Evolutionary conservation across 92 coral and sea anemone genomes (phyloP), one percentile per base, ranked within the genome.

Genomic region (Porites rus): DNA sequence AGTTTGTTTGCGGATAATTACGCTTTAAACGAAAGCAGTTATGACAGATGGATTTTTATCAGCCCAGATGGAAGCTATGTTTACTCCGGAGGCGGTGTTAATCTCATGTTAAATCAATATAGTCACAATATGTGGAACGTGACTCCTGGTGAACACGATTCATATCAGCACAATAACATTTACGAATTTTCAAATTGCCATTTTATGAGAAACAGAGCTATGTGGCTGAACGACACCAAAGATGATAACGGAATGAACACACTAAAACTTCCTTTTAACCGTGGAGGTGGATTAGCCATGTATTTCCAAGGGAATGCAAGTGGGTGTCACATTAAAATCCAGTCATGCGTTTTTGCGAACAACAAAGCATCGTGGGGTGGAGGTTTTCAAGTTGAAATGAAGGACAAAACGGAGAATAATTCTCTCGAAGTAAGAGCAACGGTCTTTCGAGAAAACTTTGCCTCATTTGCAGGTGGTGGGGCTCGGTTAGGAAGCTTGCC

Each of bases 311-410:
- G 96, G 80, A 94, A 95, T 69, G 94, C 96, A 25, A 83, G 89
- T 51, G 85, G 88, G 68, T 92, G 93, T 84, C 84, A 62, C 38
- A 77, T 96, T 76, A 63, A 67, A 4, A 82, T 96, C 64, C 70
- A 87, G 18, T 69, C 84, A 19, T 89, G 95, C 51, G 28, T 9
- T 4, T 96, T 96, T 81, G 58, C 50, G 11, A 77, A 83, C 31
- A 96, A 96, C 56, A 61, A 8, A 1, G 99, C 99, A 1, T 89
- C 86, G 53, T 94, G 98, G 96, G 99, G 99, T 43, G 99, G 98
- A 17, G 99, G 98, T 0, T 73, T 94, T 58, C 97, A 94, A 20
- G 65, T 90, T 6, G 93, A 89, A 46, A 81, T 89, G 38, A 68
- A 64, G 19, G 85, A 92, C 72, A 68, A 77, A 11, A 86, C 93